Evolutionary conservation across 2,888 invertebrate genomes (phyloP), one percentile per base, ranked within the genome.

Genomic region (Gortyna flavago): DNA sequence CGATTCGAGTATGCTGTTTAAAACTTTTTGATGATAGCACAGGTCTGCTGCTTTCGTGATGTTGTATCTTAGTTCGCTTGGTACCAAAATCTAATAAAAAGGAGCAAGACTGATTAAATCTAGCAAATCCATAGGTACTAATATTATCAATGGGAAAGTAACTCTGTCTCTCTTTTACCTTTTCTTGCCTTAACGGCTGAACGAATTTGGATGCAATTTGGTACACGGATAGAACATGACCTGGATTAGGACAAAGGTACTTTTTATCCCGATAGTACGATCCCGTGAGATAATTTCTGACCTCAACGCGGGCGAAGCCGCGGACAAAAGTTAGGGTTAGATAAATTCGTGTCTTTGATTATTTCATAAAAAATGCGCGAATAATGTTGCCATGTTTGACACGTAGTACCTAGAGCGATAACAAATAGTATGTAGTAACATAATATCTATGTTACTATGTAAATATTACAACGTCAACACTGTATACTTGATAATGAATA

Each of bases 61-160:
- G 35, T 81, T 38, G 79, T 79, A 79, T 44, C 61, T 51, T 6
- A 61, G n/a, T 35, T 44, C 78, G 57, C 6, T 48, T 35, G 11
- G 5, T 57, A 75, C 25, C 6, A 48, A 80, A 66, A 79, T 54
- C 6, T 25, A 68, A 48, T 54, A 61, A 59, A 61, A 35, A 44
- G 18, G 0, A 62, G n/a, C 18, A n/a, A 54, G 51, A 3, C 32
- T 48, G 51, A 18, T 29, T 62, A 35, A 18, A 61, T 69, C 25
- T 70, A 38, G 25, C 18, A 35, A 59, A 59, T 32, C 7, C 18
- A 29, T 59, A n/a, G n/a, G n/a, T n/a, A 29, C 7, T 32, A 18
- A 18, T 29, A 29, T 32, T 59, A 18, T 32, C 29, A 29, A 29
- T 29, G 8, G 25, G 54, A 54, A n/a, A 54, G 54, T 54, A 54